Evolutionary conservation across 2,888 invertebrate genomes (phyloP).

Genomic region (Mantis religiosa): DNA sequence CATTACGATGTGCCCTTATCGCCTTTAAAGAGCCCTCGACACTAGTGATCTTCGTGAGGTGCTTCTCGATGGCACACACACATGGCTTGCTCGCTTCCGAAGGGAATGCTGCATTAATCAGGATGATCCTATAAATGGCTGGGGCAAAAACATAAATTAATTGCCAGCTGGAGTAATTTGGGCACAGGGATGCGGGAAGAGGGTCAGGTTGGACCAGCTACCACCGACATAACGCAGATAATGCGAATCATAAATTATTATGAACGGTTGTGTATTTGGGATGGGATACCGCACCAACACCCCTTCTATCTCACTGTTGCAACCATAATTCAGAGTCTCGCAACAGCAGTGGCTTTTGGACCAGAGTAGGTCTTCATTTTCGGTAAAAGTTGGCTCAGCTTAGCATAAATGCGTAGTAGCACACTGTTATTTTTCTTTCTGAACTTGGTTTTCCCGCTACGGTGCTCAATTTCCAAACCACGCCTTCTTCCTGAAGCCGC

Average conservation of each 20-base stretch:
- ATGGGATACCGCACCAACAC: neutral
- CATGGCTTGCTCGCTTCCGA: neutral
- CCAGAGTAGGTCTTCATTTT: neutral
- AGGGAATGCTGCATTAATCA: neutral
- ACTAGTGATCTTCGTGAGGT: neutral
- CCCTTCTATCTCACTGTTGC: neutral
- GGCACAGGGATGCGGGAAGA: neutral
- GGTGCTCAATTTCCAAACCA: neutral
- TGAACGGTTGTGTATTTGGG: neutral
- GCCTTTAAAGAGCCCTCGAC: neutral
- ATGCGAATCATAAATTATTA: neutral
- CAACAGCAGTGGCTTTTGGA: neutral
- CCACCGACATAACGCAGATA: neutral
- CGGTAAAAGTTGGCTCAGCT: neutral
- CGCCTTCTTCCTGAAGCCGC: neutral
- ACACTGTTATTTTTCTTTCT: neutral
- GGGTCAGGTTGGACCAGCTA: neutral
- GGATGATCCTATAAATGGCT: slow-evolving; percentile 5
- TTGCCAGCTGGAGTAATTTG: slow-evolving; percentile 4
- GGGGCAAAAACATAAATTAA: slow-evolving; percentile 6
- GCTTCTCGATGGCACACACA: neutral
- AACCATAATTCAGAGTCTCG: neutral
- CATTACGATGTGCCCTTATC: neutral
- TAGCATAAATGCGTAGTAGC: neutral
- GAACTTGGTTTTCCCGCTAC: neutral